These are phyloP conservation scores for Eupithecia subumbrata DNA, from an alignment of 2,888 invertebrate genomes.

Conservation along the genomic window DNA sequence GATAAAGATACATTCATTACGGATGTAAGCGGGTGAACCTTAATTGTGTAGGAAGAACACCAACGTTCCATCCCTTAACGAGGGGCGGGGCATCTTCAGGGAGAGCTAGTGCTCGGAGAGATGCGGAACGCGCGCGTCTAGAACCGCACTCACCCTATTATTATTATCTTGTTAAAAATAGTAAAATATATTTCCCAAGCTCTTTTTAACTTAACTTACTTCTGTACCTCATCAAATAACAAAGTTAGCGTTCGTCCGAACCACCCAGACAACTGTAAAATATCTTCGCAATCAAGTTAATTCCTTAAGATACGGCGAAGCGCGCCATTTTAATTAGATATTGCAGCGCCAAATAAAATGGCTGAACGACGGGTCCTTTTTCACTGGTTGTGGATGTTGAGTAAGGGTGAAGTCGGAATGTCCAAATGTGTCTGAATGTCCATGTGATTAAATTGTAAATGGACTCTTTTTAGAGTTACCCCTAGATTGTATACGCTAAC, in stretches of 20 bases:
- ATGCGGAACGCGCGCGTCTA: too few relatives aligned
- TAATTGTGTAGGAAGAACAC: too few relatives aligned
- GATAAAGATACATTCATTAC: too few relatives aligned
- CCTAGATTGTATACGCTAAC: too few relatives aligned
- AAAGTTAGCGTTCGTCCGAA: constrained; percentile 35
- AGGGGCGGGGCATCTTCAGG: too few relatives aligned
- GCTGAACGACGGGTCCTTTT: constrained; percentile 6
- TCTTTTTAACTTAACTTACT: neutral
- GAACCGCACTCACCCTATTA: too few relatives aligned
- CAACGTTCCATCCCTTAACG: too few relatives aligned
- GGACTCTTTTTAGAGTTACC: too few relatives aligned
- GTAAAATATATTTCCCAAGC: neutral
- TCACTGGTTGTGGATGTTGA: constrained; percentile 9
- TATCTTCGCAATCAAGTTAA: constrained; percentile 43
- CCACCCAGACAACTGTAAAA: constrained; percentile 39
- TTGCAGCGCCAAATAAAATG: constrained; percentile 45
- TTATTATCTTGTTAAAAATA: too few relatives aligned
- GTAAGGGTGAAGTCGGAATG: constrained; percentile 5
- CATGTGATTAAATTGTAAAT: neutral
- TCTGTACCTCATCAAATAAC: constrained; percentile 34
- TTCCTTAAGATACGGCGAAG: constrained; percentile 38
- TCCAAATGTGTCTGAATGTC: neutral
- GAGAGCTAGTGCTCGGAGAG: too few relatives aligned
- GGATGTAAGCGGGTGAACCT: too few relatives aligned
- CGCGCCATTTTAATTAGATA: constrained; percentile 56